Evolutionary conservation across 2,113 vertebrate species (phyloP).

Genomic region (Leptobrachium leishanense): DNA sequence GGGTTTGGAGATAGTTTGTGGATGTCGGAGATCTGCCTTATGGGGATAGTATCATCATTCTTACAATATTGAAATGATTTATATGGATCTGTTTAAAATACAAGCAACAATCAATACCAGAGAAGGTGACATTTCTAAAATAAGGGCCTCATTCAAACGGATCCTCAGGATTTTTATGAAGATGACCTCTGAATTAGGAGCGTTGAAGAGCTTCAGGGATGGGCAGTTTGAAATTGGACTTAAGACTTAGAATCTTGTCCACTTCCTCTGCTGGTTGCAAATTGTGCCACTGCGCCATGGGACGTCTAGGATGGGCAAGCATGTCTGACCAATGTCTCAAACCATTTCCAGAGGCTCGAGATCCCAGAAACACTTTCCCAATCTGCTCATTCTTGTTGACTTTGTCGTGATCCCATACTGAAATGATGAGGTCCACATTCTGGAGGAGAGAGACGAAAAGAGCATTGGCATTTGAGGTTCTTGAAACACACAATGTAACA

Average conservation of each 20-base stretch:
- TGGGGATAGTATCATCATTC: too few species aligned
- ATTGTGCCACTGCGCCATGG: slow-evolving; percentile 89
- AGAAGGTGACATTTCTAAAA: neutral
- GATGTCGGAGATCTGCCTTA: too few species aligned
- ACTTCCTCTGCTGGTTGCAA: slow-evolving; percentile 79
- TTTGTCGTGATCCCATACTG: slow-evolving; percentile 88
- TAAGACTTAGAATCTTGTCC: slow-evolving; percentile 71
- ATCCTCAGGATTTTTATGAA: too few species aligned
- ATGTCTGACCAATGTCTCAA: slow-evolving; percentile 94
- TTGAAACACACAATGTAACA: too few species aligned
- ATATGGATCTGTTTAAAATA: neutral
- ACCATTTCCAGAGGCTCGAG: slow-evolving; percentile 79
- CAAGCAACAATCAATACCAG: neutral
- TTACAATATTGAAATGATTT: neutral
- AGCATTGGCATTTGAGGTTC: neutral
- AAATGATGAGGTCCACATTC: slow-evolving; percentile 88
- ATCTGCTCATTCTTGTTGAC: slow-evolving; percentile 85
- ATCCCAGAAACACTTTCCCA: slow-evolving; percentile 85
- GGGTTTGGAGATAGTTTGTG: too few species aligned
- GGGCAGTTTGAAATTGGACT: slow-evolving; percentile 66
- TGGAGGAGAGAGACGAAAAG: slow-evolving; percentile 49
- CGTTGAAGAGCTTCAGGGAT: slow-evolving; percentile 34
- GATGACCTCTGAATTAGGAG: neutral
- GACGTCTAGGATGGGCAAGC: slow-evolving; percentile 86
- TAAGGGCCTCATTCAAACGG: too few species aligned